phyloP scores from a whole-genome alignment of 2,888 invertebrate species.

The Cephalotes varians region DNA sequence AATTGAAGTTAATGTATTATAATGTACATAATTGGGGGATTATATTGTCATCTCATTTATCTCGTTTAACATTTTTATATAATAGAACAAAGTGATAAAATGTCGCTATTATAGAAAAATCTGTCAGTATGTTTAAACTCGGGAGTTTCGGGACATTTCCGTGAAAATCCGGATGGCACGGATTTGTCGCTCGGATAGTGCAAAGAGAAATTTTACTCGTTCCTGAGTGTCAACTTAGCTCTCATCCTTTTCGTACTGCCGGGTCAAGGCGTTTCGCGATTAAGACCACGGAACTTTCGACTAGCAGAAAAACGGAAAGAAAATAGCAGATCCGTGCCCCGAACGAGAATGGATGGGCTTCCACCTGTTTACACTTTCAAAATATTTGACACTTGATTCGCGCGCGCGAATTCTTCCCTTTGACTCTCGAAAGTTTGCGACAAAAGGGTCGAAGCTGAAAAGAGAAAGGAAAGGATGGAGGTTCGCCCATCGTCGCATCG shows the following conservation, averaged over 20 bases:
- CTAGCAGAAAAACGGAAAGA: conserved; percentile 38
- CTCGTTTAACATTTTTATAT: neutral
- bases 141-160: conserved; percentile 1
- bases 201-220: conserved; percentile 47
- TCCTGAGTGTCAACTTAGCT: conserved; percentile 40
- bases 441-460: conserved; percentile 36
- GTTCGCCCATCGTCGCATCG: conserved; percentile 56
- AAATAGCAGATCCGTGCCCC: neutral
- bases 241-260: conserved; percentile 24
- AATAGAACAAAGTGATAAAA: neutral
- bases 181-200: conserved; percentile 41
- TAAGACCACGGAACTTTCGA: conserved; percentile 39
- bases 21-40: neutral
- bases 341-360: conserved; percentile 51
- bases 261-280: conserved; percentile 49
- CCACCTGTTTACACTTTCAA: conserved; percentile 68
- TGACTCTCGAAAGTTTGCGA: conserved; percentile 61
- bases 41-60: neutral
- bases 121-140: conserved; percentile 21
- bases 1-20: neutral
- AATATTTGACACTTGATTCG: conserved; percentile 64
- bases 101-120: conserved; percentile 28
- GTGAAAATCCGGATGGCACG: neutral
- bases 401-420: neutral
- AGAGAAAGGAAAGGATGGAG: conserved; percentile 51